Evolutionary conservation across 2,113 vertebrate genomes (phyloP).

Genomic region (Okapia johnstoni): DNA sequence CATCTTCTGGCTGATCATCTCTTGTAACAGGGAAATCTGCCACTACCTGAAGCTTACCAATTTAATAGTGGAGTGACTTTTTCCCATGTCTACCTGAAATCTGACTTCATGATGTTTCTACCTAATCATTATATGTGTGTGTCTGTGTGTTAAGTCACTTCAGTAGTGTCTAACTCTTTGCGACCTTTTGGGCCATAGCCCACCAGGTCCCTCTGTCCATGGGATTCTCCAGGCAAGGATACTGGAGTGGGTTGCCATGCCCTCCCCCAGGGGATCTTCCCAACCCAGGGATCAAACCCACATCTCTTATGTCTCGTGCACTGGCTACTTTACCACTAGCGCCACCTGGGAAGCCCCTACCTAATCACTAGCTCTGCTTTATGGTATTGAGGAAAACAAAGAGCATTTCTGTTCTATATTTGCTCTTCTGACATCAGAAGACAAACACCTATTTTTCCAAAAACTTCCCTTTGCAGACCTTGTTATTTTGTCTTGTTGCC

Average conservation of each 20-base stretch:
- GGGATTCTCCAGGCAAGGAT: background rate
- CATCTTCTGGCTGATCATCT: background rate
- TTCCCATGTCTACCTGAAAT: background rate
- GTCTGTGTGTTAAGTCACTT: background rate
- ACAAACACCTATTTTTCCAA: background rate
- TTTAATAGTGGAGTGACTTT: background rate
- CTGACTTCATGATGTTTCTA: background rate
- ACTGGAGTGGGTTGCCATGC: background rate
- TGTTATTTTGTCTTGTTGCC: background rate
- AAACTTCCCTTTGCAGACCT: background rate
- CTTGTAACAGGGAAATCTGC: background rate
- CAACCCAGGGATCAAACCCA: background rate
- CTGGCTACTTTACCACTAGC: background rate
- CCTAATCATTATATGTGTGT: no score
- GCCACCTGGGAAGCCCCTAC: background rate
- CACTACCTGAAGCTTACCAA: background rate
- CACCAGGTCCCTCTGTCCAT: background rate
- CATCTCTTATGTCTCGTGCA: background rate
- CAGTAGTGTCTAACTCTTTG: background rate
- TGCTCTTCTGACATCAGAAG: background rate
- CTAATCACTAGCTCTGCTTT: background rate
- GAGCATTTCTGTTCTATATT: background rate
- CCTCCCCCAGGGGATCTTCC: background rate
- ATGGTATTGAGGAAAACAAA: background rate
- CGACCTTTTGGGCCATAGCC: background rate